Percentiles rank a stretch among this genome's conserved stretches.
Evolutionary conservation across 1,140 invertebrate genomes (phyloP).

Genomic region (Pectinophora gossypiella): DNA sequence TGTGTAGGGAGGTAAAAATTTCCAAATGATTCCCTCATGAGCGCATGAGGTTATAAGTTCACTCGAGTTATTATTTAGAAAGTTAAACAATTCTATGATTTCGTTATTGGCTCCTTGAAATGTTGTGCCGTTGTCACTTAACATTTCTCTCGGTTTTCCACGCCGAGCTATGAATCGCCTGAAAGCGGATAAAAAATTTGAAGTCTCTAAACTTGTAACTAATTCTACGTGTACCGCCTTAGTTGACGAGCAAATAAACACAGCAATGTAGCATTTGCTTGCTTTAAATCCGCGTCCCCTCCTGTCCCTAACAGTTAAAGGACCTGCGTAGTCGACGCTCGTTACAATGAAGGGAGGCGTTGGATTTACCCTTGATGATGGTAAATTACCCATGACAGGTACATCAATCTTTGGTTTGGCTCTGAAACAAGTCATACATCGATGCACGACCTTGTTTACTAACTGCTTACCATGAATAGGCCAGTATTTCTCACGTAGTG

Average conservation of each 20-base stretch:
- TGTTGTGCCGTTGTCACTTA: neutral
- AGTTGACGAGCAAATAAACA: neutral
- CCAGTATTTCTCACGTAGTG: conserved; percentile 1
- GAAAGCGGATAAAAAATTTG: neutral
- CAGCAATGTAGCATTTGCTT: neutral
- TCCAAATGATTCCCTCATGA: neutral
- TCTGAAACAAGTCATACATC: neutral
- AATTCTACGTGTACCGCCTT: neutral
- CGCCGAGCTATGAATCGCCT: neutral
- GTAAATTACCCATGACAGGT: conserved; percentile 1
- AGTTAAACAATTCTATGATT: neutral
- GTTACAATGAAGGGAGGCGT: neutral
- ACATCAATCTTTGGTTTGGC: neutral
- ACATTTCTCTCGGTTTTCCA: neutral
- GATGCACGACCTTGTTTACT: conserved; percentile 7
- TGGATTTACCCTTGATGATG: neutral
- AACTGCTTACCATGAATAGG: conserved; percentile 9
- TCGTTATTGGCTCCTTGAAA: neutral
- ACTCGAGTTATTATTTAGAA: neutral
- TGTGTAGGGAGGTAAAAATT: conserved; percentile 1
- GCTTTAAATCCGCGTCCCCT: neutral
- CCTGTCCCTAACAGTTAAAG: neutral
- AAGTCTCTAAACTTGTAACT: neutral
- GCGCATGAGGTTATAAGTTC: neutral
- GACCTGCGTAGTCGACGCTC: neutral